phyloP scores from a whole-genome alignment of 2,113 vertebrate genomes.

The Chinchilla lanigera region DNA sequence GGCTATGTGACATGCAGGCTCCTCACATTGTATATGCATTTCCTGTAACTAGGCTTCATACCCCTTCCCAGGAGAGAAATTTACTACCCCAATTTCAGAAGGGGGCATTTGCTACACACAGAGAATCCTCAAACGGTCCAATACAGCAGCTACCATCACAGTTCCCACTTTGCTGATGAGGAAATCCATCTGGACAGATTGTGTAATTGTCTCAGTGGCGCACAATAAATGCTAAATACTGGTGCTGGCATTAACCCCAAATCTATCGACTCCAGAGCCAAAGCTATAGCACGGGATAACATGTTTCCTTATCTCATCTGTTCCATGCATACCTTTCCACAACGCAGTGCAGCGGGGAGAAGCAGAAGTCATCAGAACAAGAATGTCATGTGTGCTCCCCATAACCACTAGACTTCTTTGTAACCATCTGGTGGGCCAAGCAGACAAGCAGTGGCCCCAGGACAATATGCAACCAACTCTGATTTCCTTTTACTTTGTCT shows the following conservation, averaged over 20 bases:
- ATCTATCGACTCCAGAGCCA: neutral
- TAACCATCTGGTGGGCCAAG: neutral
- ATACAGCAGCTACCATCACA: neutral
- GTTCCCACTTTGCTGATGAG: neutral
- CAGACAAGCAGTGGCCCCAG: neutral
- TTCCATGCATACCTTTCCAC: neutral
- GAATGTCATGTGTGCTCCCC: neutral
- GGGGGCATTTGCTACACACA: neutral
- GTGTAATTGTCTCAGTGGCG: neutral
- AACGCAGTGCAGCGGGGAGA: neutral
- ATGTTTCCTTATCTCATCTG: neutral
- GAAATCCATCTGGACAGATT: neutral
- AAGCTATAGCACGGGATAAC: neutral
- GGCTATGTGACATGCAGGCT: neutral
- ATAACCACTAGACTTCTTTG: neutral
- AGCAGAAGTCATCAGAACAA: constrained; percentile 8
- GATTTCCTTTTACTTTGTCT: constrained; percentile 20
- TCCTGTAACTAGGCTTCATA: neutral
- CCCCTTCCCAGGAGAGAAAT: neutral
- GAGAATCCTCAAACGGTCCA: neutral
- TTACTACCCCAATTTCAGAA: neutral
- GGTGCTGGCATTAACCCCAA: neutral
- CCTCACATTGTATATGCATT: neutral
- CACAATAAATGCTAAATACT: neutral
- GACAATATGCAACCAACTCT: neutral